Base-by-base conservation (phyloP, 2,113 vertebrate genomes). In the Rhipidura dahli region DNA sequence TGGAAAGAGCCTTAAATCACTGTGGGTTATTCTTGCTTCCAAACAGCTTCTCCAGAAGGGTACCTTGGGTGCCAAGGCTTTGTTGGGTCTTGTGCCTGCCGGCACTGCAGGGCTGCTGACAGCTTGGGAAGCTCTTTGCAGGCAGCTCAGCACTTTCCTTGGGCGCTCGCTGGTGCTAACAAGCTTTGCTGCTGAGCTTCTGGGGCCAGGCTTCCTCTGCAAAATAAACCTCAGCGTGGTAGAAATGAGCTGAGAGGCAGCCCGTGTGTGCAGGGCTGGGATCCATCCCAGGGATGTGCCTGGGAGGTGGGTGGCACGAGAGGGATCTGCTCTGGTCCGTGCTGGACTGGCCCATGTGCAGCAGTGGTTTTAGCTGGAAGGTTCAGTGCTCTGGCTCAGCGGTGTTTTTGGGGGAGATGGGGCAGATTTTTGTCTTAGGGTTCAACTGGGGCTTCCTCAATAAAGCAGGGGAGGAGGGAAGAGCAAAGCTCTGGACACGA, bases 271-370 rank as follows among this genome's bases (percentile, higher is more conserved):
- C 31, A 13, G 45, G 65, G 86, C 33, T n/a, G 24, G 57, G 33
- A 35, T 45, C 4, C 5, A 15, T 7, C 49, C 47, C 0, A 0
- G 6, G 37, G 66, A 14, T 26, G 31, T 0, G 2, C 39, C 21
- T 35, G 42, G 64, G 24, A 59, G 20, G 10, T 1, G 28, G 39
- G 33, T 4, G 19, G 2, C 24, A 6, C 0, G 0, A 26, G 31
- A 33, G 19, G 15, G 21, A 7, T 20, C 27, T 39, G 40, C 33
- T 59, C 22, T 9, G 56, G 5, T 40, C 66, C 56, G 20, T 5
- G 1, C 1, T 17, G 24, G 35, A 23, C 12, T 61, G 39, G 21
- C 15, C 37, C 8, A 0, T 1, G 8, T 9, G 13, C 8, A 15
- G 56, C 30, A 24, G 12, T 2, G 15, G 13, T 12, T 90, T 70